These are phyloP conservation scores for Eclectus roratus DNA, from an alignment of 2,113 vertebrate species.

Conservation along the genomic window DNA sequence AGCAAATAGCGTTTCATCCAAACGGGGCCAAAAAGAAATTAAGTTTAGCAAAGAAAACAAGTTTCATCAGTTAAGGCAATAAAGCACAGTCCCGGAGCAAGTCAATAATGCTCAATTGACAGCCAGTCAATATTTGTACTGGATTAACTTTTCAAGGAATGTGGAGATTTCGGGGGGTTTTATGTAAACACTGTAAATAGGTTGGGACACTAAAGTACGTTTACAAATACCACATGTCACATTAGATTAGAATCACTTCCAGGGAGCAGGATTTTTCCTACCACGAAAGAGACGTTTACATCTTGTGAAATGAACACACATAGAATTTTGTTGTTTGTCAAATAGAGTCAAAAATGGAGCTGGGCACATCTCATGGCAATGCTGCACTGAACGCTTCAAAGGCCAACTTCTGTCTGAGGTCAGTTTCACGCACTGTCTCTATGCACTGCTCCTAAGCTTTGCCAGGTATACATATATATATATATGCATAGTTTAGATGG, in stretches of 20 bases:
- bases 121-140: constrained; percentile 64
- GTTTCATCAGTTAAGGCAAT: constrained; percentile 45
- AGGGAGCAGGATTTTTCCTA: constrained; percentile 62
- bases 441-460: accelerated
- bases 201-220: constrained; percentile 69
- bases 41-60: constrained; percentile 47
- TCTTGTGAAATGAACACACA: constrained; percentile 70
- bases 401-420: constrained; percentile 28
- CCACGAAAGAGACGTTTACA: constrained; percentile 61
- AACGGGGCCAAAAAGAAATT: constrained; percentile 18
- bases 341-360: constrained; percentile 54
- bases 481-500: neutral
- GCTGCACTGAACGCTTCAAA: constrained; percentile 26
- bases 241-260: constrained; percentile 74
- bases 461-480: neutral
- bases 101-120: constrained; percentile 62
- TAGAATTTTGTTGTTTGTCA: constrained; percentile 44
- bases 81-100: constrained; percentile 19
- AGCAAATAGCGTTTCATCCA: neutral
- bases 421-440: neutral
- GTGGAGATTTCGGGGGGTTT: constrained; percentile 62
- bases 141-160: constrained; percentile 58
- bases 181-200: constrained; percentile 77
- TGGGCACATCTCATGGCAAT: constrained; percentile 64
- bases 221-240: constrained; percentile 74